Percentiles rank a stretch among this genome's conserved stretches.
phyloP scores from a whole-genome alignment of 2,888 invertebrate species.

The Augiades crinisus region DNA sequence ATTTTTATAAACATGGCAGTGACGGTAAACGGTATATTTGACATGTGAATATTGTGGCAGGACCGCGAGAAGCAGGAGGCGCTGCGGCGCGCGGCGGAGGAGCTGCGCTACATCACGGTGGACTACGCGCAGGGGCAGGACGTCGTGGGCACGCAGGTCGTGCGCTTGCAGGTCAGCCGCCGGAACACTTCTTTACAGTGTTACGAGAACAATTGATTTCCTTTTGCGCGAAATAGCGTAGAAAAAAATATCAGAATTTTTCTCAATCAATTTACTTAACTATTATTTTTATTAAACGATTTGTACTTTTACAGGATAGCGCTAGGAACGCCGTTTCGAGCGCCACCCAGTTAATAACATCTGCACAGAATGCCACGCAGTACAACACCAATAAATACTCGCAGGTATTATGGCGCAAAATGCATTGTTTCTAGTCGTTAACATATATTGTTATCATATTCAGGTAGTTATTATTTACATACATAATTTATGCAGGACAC shows the following conservation, averaged over 20 bases:
- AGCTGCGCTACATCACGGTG: conserved; percentile 93
- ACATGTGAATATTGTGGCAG: conserved; percentile 56
- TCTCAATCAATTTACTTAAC: too few species aligned
- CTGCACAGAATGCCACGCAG: conserved; percentile 90
- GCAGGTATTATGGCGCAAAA: too few species aligned
- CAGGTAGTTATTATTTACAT: too few species aligned
- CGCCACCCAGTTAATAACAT: conserved; percentile 95
- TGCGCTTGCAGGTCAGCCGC: conserved; percentile 73
- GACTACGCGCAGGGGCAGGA: conserved; percentile 88
- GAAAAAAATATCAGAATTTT: too few species aligned
- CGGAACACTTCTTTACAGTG: too few species aligned
- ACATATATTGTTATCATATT: too few species aligned
- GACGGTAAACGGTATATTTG: too few species aligned
- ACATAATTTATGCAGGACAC: too few species aligned
- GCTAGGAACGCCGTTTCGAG: conserved; percentile 93
- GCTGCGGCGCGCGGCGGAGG: conserved; percentile 94
- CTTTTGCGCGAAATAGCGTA: too few species aligned
- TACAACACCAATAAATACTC: conserved; percentile 86
- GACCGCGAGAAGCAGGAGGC: conserved; percentile 92
- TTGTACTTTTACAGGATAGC: conserved; percentile 75
- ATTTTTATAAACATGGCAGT: too few species aligned
- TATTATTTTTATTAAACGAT: conserved; percentile 33
- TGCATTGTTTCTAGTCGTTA: background rate
- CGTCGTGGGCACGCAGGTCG: conserved; percentile 86
- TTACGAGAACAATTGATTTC: too few species aligned